Evolutionary conservation across 1,140 invertebrate genomes (phyloP).

Genomic region (Zaprionus tsacasi): DNA sequence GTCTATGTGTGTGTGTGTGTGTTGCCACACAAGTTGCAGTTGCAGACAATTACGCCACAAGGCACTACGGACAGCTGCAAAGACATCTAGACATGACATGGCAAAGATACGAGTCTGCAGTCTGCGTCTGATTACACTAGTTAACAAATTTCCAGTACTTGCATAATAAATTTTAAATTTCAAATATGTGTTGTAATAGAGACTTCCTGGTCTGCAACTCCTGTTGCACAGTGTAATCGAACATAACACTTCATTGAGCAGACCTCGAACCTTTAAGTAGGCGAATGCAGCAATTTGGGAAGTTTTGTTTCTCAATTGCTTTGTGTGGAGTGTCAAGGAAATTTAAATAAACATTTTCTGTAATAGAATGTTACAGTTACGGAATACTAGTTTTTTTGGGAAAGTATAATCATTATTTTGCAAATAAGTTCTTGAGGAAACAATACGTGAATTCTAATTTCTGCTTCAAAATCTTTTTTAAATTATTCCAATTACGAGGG

Average conservation of each 20-base stretch:
- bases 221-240: slow-evolving; percentile 3
- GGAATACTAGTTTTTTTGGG: neutral
- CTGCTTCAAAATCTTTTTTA: too few relatives aligned
- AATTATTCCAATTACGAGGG: too few relatives aligned
- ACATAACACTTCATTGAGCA: neutral
- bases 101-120: slow-evolving; percentile 3
- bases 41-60: slow-evolving; percentile 23
- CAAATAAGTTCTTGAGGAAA: neutral
- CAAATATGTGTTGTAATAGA: neutral
- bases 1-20: neutral
- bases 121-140: neutral
- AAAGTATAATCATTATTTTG: neutral
- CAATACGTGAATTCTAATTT: neutral
- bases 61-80: slow-evolving; percentile 12
- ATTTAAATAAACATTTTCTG: neutral
- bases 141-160: neutral
- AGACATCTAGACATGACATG: slow-evolving; percentile 4
- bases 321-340: neutral
- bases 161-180: neutral
- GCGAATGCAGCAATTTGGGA: neutral
- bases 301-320: neutral
- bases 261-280: neutral
- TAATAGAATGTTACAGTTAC: neutral
- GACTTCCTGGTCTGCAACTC: neutral
- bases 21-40: slow-evolving; percentile 16